These are phyloP conservation scores for Nomada hirtipes DNA, from an alignment of 2,888 invertebrate genomes.

Conservation along the genomic window DNA sequence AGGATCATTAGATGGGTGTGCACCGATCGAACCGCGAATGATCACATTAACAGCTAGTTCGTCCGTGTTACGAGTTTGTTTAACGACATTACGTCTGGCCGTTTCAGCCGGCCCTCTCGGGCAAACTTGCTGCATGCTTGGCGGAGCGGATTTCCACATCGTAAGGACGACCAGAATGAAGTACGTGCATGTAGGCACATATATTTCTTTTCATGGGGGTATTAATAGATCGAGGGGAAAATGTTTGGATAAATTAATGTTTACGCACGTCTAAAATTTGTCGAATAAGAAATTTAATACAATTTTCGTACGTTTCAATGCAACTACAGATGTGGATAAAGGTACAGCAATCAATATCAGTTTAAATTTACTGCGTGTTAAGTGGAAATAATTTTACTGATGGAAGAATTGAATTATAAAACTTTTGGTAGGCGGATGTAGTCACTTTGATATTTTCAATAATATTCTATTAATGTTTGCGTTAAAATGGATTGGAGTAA, in stretches of 20 bases:
- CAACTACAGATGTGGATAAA: too few relatives aligned
- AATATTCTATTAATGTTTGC: not conserved
- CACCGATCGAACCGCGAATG: slow-evolving; percentile 51
- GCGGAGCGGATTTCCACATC: slow-evolving; percentile 7
- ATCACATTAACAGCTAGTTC: slow-evolving; percentile 71
- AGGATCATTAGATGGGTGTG: slow-evolving; percentile 67
- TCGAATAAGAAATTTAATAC: too few relatives aligned
- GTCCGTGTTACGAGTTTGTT: slow-evolving; percentile 70
- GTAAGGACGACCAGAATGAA: not conserved
- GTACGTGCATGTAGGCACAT: not conserved
- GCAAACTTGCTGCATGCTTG: not conserved
- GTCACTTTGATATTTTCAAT: not conserved
- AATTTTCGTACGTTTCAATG: too few relatives aligned
- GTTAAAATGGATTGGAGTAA: not conserved
- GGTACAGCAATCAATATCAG: too few relatives aligned
- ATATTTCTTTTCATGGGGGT: not conserved
- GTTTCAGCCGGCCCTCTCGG: slow-evolving; percentile 14
- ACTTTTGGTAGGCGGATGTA: not conserved
- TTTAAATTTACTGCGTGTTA: too few relatives aligned
- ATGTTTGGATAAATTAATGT: too few relatives aligned
- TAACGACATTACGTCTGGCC: slow-evolving; percentile 63
- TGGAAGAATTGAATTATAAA: not conserved
- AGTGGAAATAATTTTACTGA: too few relatives aligned
- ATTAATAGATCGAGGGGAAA: not conserved
- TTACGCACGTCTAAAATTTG: too few relatives aligned